These are phyloP conservation scores for Monochamus alternatus DNA, from an alignment of 2,888 invertebrate genomes.

Conservation along the genomic window DNA sequence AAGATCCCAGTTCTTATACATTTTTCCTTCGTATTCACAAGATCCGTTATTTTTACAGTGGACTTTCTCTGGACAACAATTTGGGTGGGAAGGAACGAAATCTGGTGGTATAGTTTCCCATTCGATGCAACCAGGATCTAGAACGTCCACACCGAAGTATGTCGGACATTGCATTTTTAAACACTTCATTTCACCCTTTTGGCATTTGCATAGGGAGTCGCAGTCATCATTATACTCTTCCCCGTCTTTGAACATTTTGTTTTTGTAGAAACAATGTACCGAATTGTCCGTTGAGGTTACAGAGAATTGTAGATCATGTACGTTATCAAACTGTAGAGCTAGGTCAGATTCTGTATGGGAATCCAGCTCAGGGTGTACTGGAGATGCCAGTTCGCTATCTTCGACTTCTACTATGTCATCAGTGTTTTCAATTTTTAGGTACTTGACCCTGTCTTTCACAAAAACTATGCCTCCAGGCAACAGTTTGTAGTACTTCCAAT, in stretches of 20 bases:
- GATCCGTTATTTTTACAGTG: slow-evolving; percentile 88
- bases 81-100: slow-evolving; percentile 81
- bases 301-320: slow-evolving; percentile 40
- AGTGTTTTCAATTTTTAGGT: slow-evolving; percentile 64
- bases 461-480: slow-evolving; percentile 63
- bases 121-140: slow-evolving; percentile 87
- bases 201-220: slow-evolving; percentile 84
- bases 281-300: slow-evolving; percentile 47
- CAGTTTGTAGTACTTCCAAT: slow-evolving; percentile 70
- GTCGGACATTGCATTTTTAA: slow-evolving; percentile 87
- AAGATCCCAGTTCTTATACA: slow-evolving; percentile 85
- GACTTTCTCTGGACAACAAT: slow-evolving; percentile 87
- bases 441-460: slow-evolving; percentile 62
- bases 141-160: slow-evolving; percentile 87
- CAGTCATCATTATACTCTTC: slow-evolving; percentile 90
- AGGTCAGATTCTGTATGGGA: neutral
- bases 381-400: slow-evolving; percentile 30
- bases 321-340: slow-evolving; percentile 10
- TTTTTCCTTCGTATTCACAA: slow-evolving; percentile 80
- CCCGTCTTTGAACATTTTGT: slow-evolving; percentile 69
- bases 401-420: slow-evolving; percentile 64
- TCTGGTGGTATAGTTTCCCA: slow-evolving; percentile 88
- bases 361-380: neutral
- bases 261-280: slow-evolving; percentile 65
- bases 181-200: slow-evolving; percentile 81